Evolutionary conservation across 2,888 invertebrate species (phyloP), one percentile per base, ranked within the genome.

Genomic region (Calameuta filiformis): DNA sequence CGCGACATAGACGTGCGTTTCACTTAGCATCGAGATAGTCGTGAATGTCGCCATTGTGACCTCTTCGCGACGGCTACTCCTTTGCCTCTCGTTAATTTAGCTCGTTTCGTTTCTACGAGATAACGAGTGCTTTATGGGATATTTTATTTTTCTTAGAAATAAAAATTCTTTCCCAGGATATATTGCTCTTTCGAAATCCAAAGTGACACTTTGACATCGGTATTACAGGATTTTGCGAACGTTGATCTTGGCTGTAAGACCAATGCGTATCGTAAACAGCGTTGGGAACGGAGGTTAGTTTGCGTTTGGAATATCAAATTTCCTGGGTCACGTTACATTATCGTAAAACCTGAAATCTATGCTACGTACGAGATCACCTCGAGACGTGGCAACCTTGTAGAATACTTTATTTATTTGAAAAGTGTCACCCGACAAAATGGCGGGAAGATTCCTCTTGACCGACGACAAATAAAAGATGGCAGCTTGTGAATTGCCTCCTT

Each of bases 251-350:
- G 0, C 23, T 15, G 9, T 23, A 56, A 6, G 23, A 56, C 15
- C 56, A 56, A 23, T 56, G 56, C 23, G 23, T 56, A 56, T 56
- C 56, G 56, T 23, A 56, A 56, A 56, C 9, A 56, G 23, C 23
- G 9, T 56, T 56, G 56, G 56, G 6, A 23, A 23, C 15, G 56
- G 23, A 56, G 56, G 56, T 23, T 15, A 23, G 56, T 23, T 56
- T 9, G 23, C 23, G 6, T 56, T 35, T 71, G 31, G 74, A 68
- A 78, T 79, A 79, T 79, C 76, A 77, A 79, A 79, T 79, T 79
- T 79, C 79, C 40, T 75, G 73, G 79, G 76, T 79, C 79, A 75
- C 68, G 15, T 69, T 69, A 73, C 76, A 75, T 79, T 77, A 79
- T 79, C 76, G 75, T 77, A 77, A 77, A 79, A 75, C 35, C 37